Evolutionary conservation across 2,113 vertebrate genomes (phyloP).

Genomic region (Prietella phreatophila): DNA sequence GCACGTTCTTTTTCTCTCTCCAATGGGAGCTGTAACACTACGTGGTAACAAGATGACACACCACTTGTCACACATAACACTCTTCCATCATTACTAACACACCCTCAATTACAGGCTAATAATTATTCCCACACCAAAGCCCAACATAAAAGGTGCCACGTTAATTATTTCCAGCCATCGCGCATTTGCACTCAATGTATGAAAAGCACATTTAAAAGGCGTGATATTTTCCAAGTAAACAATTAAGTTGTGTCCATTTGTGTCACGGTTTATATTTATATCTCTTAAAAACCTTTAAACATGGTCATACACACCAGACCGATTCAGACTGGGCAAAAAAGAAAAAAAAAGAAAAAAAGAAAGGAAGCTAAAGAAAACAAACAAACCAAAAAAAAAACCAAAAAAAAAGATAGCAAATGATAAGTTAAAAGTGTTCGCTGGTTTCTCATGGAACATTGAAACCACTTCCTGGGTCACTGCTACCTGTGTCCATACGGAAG

Average conservation of each 20-base stretch:
- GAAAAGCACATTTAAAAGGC: neutral
- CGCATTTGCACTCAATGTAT: neutral
- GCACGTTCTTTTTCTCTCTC: neutral
- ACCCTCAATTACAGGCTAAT: neutral
- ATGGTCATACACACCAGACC: constrained; percentile 1
- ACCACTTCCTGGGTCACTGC: constrained; percentile 57
- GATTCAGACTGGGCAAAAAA: constrained; percentile 14
- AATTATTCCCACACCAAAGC: neutral
- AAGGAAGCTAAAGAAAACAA: constrained; percentile 25
- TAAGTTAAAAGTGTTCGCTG: constrained; percentile 57
- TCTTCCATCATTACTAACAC: neutral
- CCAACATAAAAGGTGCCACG: neutral
- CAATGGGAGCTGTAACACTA: neutral
- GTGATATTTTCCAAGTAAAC: neutral
- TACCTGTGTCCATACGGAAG: constrained; percentile 73
- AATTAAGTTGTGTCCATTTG: neutral
- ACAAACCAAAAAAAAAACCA: constrained; percentile 46
- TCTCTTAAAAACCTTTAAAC: neutral
- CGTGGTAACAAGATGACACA: neutral
- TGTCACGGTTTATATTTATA: neutral
- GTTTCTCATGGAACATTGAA: constrained; percentile 71
- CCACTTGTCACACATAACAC: neutral
- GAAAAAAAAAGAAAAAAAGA: constrained; percentile 52
- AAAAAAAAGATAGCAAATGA: constrained; percentile 2
- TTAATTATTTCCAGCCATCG: neutral